Base-by-base conservation (phyloP, 2,888 invertebrate species). In the Trypoxylon attenuatum region DNA sequence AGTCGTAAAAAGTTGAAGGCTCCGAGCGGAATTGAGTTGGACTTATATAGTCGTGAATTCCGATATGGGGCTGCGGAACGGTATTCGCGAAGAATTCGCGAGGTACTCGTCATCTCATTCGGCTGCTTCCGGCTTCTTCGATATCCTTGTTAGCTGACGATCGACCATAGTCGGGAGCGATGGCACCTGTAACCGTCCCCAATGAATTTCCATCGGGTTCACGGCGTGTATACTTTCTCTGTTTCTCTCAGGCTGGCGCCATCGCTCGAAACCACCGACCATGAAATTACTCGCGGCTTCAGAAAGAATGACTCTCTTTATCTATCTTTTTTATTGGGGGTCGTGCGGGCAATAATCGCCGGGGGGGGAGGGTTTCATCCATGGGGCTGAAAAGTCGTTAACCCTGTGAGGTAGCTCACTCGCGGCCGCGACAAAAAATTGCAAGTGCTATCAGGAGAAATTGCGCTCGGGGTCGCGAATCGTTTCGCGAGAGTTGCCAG, bases 271-370 rank as follows among this genome's bases (percentile, higher is more conserved):
- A 57, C 55, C 65, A 50, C 19, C 63, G 69, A 63, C 63, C 72
- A 61, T 69, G 72, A 75, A 73, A 76, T 74, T 74, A 69, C 71
- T 62, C 46, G 56, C 22, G 41, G 33, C 49, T 38, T 41, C 43
- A 22, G 51, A 43, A 51, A 55, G 53, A 43, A 33, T 13, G 33
- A 33, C 5, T 6, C 1, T 33, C n/a, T n/a, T 4, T 0, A 4
- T 25, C 25, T 25, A 4, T 25, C 25, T 22, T 43, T 43, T 43
- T 42, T 43, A 13, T 4, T 5, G 8, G 19, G 4, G 43, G 19
- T 21, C 18, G 21, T 43, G 43, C n/a, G n/a, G n/a, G n/a, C 33
- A 33, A 33, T 33, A 33, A 33, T 13, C 33, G 33, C 10, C 33
- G 33, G 33, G 5, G 25, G 22, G 22, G 18, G 19, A 43, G 22